Evolutionary conservation across 2,797 vertebrate species (phyloP), one percentile per base, ranked within the genome.

Genomic region (Rhinogobio ventralis): DNA sequence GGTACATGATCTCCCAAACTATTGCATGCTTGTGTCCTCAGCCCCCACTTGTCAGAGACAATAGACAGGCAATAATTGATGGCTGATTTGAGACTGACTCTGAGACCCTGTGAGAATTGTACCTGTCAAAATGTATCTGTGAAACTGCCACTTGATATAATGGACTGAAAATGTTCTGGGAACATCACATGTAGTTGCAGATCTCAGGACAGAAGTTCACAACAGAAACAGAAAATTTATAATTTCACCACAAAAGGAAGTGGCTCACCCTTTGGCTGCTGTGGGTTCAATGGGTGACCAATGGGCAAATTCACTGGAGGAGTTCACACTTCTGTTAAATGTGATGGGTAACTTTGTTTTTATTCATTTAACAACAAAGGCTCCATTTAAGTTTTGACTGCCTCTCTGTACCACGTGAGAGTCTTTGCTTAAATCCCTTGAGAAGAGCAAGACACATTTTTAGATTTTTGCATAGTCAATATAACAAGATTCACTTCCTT

Each of bases 61-160:
- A 94, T 96, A 87, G 86, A 81, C 86, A 87, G 8, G 75, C 51
- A 68, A 74, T 93, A 95, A 96, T 91, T 95, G 95, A 96, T 86
- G 87, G 68, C 83, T 89, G 90, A 93, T 92, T 92, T 46, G 55
- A 77, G 66, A 87, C 88, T 83, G 89, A 90, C 91, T 86, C 75
- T 30, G 83, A 88, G 90, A 92, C 87, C 90, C 85, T 79, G 62
- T 89, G 90, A 91, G 92, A 95, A 95, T 95, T 95, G 93, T 89
- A 91, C 90, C 92, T 94, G 95, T 94, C 95, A 95, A 92, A 90
- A 93, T 92, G 87, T 88, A 95, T 95, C 91, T 88, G 60, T 74
- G 39, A 74, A 90, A 87, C 86, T 89, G 93, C 87, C 91, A 90
- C 91, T 94, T 92, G 91, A 75, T 72, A 60, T 78, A 82, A 88